Evolutionary conservation across 2,888 invertebrate genomes (phyloP), one percentile per base, ranked within the genome.

Genomic region (Aphodius granarius): DNA sequence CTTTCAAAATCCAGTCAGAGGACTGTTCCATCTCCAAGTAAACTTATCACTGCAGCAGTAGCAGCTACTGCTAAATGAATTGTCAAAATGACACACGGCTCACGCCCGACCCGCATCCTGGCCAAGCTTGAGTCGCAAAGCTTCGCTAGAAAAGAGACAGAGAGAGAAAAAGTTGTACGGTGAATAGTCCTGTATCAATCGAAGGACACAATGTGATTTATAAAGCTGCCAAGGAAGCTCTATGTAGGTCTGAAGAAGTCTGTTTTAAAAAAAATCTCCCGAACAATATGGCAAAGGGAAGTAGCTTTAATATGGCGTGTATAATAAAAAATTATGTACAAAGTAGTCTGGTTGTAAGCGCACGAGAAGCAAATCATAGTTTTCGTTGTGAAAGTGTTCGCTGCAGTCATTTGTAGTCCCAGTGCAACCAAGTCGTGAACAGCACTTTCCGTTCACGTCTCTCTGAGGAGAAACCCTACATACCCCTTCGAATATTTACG

Each of bases 401-500:
- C 23, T 23, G 23, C 23, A 23, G 23, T 23, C 23, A 23, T 23
- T 23, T 9, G 9, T 9, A 23, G 23, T 4, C 5, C 23, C 23
- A 23, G 5, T 23, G 23, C 23, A 23, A 9, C 23, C 9, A 63
- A 70, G 13, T 63, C 62, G 18, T 68, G 66, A 74, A 21, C 74
- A 70, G 23, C 22, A 22, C 65, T 73, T 73, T 68, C 20, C 72
- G 72, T 5, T 63, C 62, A 0, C 17, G 16, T 18, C 20, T 18
- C 22, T 23, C 23, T 9, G 4, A 23, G 23, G 23, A 23, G 5
- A 18, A 16, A 20, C 73, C 73, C n/a, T n/a, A n/a, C 73, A 66
- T 68, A 73, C 63, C 73, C 64, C 16, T 19, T 23, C 66, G 43
- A 62, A 66, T 73, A 73, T 73, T 73, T 73, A 73, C 68, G 73